These are phyloP conservation scores for Hippocampus abdominalis DNA, from an alignment of 2,113 vertebrate species.

Conservation along the genomic window DNA sequence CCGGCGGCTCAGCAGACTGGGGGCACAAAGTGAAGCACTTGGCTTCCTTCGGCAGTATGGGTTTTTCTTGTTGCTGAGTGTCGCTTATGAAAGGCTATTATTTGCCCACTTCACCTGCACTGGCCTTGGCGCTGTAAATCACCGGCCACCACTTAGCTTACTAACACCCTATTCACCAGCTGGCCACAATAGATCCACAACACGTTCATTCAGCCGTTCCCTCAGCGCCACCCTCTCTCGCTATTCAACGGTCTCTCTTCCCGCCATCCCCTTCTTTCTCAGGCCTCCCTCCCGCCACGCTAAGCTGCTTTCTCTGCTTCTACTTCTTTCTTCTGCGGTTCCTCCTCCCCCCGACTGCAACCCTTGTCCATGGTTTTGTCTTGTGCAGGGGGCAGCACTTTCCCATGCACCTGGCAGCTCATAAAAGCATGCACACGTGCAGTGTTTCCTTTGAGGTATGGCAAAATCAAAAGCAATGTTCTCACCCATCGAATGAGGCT, in stretches of 20 bases:
- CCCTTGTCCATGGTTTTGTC: constrained; percentile 61
- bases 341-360: constrained; percentile 39
- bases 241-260: constrained; percentile 60
- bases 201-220: constrained; percentile 57
- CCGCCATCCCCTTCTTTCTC: constrained; percentile 34
- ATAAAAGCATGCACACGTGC: neutral
- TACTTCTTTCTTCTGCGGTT: constrained; percentile 42
- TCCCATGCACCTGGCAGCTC: constrained; percentile 65
- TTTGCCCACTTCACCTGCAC: constrained; percentile 62
- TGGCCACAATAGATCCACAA: constrained; percentile 58
- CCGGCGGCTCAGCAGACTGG: neutral
- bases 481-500: constrained; percentile 17
- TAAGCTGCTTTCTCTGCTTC: constrained; percentile 57
- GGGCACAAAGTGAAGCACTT: neutral
- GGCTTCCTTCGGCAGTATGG: constrained; percentile 10
- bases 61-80: constrained; percentile 33
- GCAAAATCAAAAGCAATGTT: constrained; percentile 19
- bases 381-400: constrained; percentile 51
- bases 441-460: neutral
- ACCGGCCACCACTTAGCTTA: constrained; percentile 66
- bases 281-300: constrained; percentile 54
- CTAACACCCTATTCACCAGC: constrained; percentile 64
- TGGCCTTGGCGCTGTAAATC: constrained; percentile 59
- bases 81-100: constrained; percentile 54
- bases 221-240: constrained; percentile 38